A percentile compares a stretch with the other conserved stretches of the same genome.
Conservation (phyloP, 2,888 invertebrate genomes). For the Leptogaster cylindrica region DNA sequence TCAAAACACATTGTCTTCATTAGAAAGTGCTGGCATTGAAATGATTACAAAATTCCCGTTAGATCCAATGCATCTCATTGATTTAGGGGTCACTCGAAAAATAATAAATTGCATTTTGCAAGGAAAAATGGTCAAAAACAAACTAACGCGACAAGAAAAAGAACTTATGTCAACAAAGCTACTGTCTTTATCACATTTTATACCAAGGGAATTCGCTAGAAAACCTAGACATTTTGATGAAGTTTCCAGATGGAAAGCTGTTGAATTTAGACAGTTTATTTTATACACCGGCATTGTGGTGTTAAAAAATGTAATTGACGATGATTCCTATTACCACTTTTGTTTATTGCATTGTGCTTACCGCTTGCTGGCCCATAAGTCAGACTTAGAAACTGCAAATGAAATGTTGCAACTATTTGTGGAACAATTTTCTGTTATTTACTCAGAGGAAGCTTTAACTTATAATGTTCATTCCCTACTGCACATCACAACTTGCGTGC, state of each 20-base stretch:
- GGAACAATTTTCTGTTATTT: background rate
- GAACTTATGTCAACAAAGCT: background rate
- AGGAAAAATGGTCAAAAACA: background rate
- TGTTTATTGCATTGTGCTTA: constrained; percentile 12
- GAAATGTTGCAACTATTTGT: constrained; percentile 3
- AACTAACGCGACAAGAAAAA: background rate
- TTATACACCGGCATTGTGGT: constrained; percentile 27
- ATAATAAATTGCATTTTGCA: background rate
- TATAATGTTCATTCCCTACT: background rate
- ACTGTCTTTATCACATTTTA: background rate
- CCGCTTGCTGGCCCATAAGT: background rate
- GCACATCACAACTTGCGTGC: background rate
- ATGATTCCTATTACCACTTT: constrained; percentile 25
- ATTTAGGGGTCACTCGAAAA: constrained; percentile 19
- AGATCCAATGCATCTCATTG: constrained; percentile 28
- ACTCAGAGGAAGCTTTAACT: background rate
- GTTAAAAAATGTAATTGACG: constrained; percentile 21
- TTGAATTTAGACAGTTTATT: constrained; percentile 35
- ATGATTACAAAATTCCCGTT: constrained; percentile 23
- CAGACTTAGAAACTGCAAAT: background rate
- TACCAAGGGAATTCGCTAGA: constrained; percentile 20
- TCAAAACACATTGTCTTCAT: background rate
- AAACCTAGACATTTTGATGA: constrained; percentile 17
- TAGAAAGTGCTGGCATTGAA: constrained; percentile 25
- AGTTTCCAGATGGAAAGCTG: constrained; percentile 24